Evolutionary conservation across 2,113 vertebrate genomes (phyloP).

Genomic region (Suncus etruscus): DNA sequence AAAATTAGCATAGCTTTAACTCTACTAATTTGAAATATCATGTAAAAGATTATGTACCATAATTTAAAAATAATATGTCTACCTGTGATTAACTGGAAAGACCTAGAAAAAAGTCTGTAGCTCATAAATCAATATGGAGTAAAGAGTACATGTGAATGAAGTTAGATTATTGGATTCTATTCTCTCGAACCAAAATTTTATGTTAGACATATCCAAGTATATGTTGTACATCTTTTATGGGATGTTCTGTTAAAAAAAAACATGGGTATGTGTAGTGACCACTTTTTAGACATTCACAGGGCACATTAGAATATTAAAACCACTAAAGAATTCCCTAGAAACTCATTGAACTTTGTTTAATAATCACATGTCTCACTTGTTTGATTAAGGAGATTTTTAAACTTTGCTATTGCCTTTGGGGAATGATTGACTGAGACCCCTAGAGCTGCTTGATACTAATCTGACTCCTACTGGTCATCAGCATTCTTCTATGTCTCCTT

Average conservation of each 20-base stretch:
- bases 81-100: neutral
- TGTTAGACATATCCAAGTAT: neutral
- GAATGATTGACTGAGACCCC: constrained; percentile 6
- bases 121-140: constrained; percentile 3
- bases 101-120: neutral
- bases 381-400: constrained; percentile 16
- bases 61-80: neutral
- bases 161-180: constrained; percentile 18
- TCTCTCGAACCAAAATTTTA: constrained; percentile 46
- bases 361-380: constrained; percentile 5
- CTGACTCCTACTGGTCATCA: neutral
- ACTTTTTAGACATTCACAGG: constrained; percentile 16
- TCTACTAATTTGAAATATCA: constrained; percentile 48
- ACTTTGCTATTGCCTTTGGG: neutral
- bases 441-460: constrained; percentile 13
- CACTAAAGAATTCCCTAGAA: constrained; percentile 1
- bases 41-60: constrained; percentile 50
- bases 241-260: constrained; percentile 18
- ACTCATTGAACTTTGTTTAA: neutral
- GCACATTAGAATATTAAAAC: neutral
- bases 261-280: neutral
- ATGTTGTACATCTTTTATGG: constrained; percentile 1
- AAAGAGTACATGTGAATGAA: constrained; percentile 40
- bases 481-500: neutral
- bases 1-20: constrained; percentile 58